Evolutionary conservation across 2,888 invertebrate genomes (phyloP).

Genomic region (Cartodere bifasciata): DNA sequence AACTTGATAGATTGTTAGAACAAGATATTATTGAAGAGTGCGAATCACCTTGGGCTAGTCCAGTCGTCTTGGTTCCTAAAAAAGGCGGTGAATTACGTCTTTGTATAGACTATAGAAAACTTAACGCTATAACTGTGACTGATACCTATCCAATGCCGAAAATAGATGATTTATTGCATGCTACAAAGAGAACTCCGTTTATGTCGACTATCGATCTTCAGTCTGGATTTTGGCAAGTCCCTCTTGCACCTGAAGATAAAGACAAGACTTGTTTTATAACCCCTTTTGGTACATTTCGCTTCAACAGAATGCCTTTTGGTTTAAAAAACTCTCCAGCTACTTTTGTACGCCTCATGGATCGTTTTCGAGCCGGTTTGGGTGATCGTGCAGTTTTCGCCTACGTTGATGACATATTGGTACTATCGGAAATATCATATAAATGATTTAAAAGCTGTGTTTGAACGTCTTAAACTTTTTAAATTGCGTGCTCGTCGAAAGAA

Average conservation of each 20-base stretch:
- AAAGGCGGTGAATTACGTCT: conserved; percentile 21
- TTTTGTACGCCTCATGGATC: conserved; percentile 14
- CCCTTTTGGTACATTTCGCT: conserved; percentile 14
- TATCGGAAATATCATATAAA: conserved; percentile 10
- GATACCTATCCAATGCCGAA: conserved; percentile 27
- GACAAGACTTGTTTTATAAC: conserved; percentile 14
- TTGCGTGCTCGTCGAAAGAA: conserved; percentile 11
- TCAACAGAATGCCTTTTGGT: conserved; percentile 12
- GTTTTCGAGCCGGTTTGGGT: conserved; percentile 9
- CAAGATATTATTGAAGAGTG: conserved; percentile 27
- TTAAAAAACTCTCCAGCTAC: conserved; percentile 11
- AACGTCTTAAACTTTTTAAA: conserved; percentile 9
- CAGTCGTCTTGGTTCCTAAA: conserved; percentile 27
- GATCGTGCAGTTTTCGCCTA: conserved; percentile 7
- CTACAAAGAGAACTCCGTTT: conserved; percentile 18
- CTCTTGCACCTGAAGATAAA: conserved; percentile 26
- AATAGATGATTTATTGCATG: conserved; percentile 30
- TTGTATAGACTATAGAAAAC: conserved; percentile 26
- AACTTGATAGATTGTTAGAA: conserved; percentile 23
- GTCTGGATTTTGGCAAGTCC: conserved; percentile 29
- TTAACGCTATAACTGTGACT: conserved; percentile 16
- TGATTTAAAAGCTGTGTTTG: conserved; percentile 9
- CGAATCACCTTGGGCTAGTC: conserved; percentile 28
- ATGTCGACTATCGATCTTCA: conserved; percentile 25
- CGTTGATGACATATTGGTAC: conserved; percentile 11